Evolutionary conservation across 2,797 vertebrate genomes (phyloP), one percentile per base, ranked within the genome.

Genomic region (Avahi laniger): DNA sequence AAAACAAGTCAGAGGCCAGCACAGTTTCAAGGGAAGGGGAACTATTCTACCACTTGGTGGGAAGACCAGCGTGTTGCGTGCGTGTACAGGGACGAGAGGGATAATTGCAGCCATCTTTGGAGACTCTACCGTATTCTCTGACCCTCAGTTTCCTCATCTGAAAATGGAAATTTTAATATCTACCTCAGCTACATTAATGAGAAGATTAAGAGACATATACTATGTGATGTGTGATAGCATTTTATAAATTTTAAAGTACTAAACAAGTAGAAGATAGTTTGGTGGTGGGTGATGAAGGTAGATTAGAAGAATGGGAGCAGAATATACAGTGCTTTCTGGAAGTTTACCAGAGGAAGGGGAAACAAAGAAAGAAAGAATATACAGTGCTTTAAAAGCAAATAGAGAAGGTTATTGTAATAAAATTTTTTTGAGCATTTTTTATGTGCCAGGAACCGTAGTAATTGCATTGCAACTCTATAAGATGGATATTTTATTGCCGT

Each of bases 361-460:
- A n/a, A 65, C 63, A 65, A 17, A 65, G 17, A 65, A n/a, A 65
- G 15, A 57, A 59, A 59, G 57, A 59, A 12, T 59, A 59, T 28
- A 57, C 17, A 72, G 38, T 67, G 48, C 28, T 84, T 76, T 82
- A 72, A 85, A 91, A 91, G 57, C 59, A 93, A 30, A 63, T 9
- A 61, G 38, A 89, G n/a, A 26, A 79, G 14, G 28, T 57, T 67
- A 61, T 12, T 67, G 30, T 57, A 67, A 38, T 59, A 83, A 54
- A 84, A 75, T 81, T 91, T 79, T 92, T 84, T 63, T 38, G 82
- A 70, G 43, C 46, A 95, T 81, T 93, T 91, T 24, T 26, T 57
- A 67, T 89, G 48, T 81, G 10, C 28, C 57, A 75, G 38, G 28
- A 26, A 87, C 41, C 48, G 20, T n/a, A 83, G 18, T 17, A 67